Conservation (phyloP, 2,797 vertebrate genomes). For the Aphelocoma californica region DNA sequence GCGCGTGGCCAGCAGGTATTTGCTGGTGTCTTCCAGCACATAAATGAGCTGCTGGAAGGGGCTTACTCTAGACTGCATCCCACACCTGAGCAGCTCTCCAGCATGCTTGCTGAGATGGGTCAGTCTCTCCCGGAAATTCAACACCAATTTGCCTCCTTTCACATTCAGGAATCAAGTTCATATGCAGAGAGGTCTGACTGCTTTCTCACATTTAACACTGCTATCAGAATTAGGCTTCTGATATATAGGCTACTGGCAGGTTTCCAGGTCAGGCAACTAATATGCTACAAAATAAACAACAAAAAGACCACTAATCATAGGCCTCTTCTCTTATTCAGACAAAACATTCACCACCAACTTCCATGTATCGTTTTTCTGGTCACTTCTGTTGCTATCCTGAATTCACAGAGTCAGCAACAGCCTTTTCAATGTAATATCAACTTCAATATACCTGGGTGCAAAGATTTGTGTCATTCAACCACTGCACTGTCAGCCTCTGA, state of each 20-base stretch:
- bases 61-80: not conserved
- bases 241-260: not conserved
- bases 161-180: not conserved
- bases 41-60: not conserved
- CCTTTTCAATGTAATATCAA: not conserved
- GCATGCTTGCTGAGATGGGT: rapidly evolving
- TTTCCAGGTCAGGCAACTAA: not conserved
- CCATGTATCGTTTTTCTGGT: not conserved
- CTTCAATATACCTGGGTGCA: not conserved
- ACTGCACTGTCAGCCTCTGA: not conserved
- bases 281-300: not conserved
- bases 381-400: not conserved
- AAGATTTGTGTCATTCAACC: not conserved
- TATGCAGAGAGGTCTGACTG: not conserved
- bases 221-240: not conserved
- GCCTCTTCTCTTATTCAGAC: not conserved
- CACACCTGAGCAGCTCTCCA: not conserved
- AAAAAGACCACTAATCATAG: rapidly evolving
- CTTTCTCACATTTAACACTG: not conserved
- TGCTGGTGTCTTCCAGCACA: not conserved
- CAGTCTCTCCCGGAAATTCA: not conserved
- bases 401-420: not conserved
- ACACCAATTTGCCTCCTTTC: not conserved
- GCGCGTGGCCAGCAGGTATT: not conserved
- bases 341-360: not conserved